These are phyloP conservation scores for Parnassius smintheus DNA, from an alignment of 2,888 invertebrate genomes.

Conservation along the genomic window DNA sequence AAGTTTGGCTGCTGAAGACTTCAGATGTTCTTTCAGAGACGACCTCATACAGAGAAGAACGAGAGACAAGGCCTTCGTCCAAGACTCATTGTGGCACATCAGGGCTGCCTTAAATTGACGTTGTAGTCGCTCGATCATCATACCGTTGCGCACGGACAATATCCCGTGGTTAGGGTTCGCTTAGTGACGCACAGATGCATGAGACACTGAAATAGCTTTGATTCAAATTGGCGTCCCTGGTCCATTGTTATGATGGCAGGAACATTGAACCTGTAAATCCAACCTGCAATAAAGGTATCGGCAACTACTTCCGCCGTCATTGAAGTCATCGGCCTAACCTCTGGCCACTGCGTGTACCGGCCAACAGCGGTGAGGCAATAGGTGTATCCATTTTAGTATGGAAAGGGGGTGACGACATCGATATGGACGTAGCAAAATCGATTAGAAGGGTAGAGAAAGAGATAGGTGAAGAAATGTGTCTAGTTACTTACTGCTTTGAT, in stretches of 20 bases:
- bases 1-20: slow-evolving; percentile 25
- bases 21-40: slow-evolving; percentile 28
- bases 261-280: background rate
- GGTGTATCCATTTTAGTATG: background rate
- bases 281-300: background rate
- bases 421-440: no score
- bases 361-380: background rate
- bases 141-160: slow-evolving; percentile 30
- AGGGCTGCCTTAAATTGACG: slow-evolving; percentile 34
- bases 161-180: slow-evolving; percentile 25
- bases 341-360: background rate
- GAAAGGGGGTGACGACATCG: background rate
- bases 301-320: background rate
- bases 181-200: background rate
- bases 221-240: background rate
- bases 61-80: slow-evolving; percentile 25
- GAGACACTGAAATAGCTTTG: background rate
- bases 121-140: slow-evolving; percentile 33
- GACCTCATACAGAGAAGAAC: slow-evolving; percentile 29
- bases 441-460: no score
- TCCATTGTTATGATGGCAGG: background rate
- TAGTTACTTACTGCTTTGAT: background rate
- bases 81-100: slow-evolving; percentile 37
- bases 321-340: background rate
- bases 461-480: background rate